phyloP scores from a whole-genome alignment of 64 coral and sea anemone species.

The Dendronephthya gigantea region DNA sequence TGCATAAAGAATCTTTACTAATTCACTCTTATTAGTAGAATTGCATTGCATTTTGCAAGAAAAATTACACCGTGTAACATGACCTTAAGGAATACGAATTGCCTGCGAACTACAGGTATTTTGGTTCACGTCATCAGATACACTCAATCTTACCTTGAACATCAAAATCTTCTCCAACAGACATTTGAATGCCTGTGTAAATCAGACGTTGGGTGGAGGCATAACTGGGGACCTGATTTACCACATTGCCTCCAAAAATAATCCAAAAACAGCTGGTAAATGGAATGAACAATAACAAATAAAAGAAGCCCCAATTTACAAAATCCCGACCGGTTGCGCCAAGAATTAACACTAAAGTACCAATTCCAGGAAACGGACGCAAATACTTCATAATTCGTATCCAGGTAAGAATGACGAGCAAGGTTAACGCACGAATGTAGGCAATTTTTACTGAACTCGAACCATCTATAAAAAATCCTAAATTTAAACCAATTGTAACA shows the following conservation, averaged over 20 bases:
- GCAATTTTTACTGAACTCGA: background rate
- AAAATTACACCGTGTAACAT: background rate
- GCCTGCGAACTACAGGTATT: background rate
- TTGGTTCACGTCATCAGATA: too few relatives aligned
- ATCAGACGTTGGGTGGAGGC: background rate
- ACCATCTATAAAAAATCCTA: background rate
- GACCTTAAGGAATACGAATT: too few relatives aligned
- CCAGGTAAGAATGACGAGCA: background rate
- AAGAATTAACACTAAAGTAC: background rate
- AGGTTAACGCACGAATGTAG: background rate
- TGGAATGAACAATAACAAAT: background rate
- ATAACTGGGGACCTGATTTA: background rate
- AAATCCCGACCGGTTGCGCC: background rate
- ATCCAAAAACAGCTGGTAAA: background rate
- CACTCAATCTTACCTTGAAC: background rate
- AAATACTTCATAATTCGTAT: background rate
- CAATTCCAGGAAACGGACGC: slow-evolving; percentile 4
- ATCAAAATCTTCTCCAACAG: background rate
- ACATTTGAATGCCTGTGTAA: background rate
- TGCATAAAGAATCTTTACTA: too few relatives aligned
- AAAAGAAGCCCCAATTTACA: slow-evolving; percentile 8
- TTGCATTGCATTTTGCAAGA: too few relatives aligned
- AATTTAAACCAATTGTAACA: background rate
- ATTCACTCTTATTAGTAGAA: too few relatives aligned
- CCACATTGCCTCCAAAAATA: background rate